phyloP scores from a whole-genome alignment of 2,113 vertebrate species.

The Phyllostomus discolor region DNA sequence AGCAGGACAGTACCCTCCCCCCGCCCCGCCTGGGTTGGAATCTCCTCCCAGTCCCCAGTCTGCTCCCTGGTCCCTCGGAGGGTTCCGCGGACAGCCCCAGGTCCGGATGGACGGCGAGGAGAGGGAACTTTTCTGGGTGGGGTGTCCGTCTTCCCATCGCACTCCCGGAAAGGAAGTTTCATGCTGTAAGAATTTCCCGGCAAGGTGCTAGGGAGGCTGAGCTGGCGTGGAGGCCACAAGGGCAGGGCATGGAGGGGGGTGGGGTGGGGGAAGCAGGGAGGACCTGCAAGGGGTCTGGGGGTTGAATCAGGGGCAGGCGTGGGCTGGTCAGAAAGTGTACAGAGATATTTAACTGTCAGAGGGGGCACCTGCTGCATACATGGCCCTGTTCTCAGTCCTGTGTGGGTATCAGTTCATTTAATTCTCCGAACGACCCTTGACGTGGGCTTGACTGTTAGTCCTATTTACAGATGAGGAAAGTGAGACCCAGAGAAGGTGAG shows the following conservation, averaged over 20 bases:
- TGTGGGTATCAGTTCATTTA: background rate
- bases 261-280: background rate
- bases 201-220: background rate
- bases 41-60: background rate
- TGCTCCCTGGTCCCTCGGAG: background rate
- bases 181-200: slow-evolving; percentile 60
- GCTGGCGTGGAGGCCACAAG: background rate
- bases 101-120: background rate
- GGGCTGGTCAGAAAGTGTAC: background rate
- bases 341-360: background rate
- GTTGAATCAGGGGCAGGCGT: background rate
- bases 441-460: background rate
- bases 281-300: background rate
- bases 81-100: background rate
- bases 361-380: fast-evolving
- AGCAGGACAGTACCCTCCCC: background rate
- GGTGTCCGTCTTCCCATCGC: background rate
- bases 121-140: slow-evolving; percentile 53
- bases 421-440: background rate
- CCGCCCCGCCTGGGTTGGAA: fast-evolving
- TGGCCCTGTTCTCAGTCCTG: background rate
- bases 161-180: slow-evolving; percentile 43
- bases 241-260: background rate
- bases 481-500: slow-evolving; percentile 3
- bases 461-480: background rate